Evolutionary conservation across 2,888 invertebrate genomes (phyloP), one percentile per base, ranked within the genome.

Genomic region (Laspeyria flexula): DNA sequence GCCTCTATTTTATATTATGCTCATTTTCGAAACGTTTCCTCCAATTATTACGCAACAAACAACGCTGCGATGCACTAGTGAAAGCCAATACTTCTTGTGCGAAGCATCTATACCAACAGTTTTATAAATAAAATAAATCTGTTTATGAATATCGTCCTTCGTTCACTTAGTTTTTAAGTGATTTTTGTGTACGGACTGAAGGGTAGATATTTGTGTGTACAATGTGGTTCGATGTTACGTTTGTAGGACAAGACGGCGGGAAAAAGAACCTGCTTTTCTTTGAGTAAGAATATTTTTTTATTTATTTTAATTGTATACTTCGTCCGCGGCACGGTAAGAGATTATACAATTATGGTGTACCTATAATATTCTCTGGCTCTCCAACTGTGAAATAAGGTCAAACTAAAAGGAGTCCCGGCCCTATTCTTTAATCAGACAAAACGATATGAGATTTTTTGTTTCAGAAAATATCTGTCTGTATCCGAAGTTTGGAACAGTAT

Each of bases 21-120:
- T 70, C 60, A 75, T 84, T 86, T 87, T 81, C 83, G 76, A 81
- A 83, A 85, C 73, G 65, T 68, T 83, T 88, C 88, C 88, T 77
- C 66, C 68, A 75, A 81, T 86, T 83, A 75, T 76, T 71, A 71
- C 54, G 66, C 64, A 55, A 57, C 52, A 60, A 62, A 73, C 62
- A 13, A 9, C 39, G 40, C 51, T 54, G 55, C 57, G 46, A 37
- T 54, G 39, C 30, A 61, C 45, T 69, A 81, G 83, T 83, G 82
- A 85, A 85, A 85, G 85, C 79, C 65, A 60, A 65, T 65, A 54
- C 57, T 53, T 12, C 13, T 27, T 42, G 50, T 61, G 52, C 58
- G 57, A 58, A 35, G 43, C 65, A 65, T 65, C 43, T 53, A 34
- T 41, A 48, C 40, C 38, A 43, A 33, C 44, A 45, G 16, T 55